phyloP scores from a whole-genome alignment of 2,113 vertebrate species.

The Hystrix cristata region DNA sequence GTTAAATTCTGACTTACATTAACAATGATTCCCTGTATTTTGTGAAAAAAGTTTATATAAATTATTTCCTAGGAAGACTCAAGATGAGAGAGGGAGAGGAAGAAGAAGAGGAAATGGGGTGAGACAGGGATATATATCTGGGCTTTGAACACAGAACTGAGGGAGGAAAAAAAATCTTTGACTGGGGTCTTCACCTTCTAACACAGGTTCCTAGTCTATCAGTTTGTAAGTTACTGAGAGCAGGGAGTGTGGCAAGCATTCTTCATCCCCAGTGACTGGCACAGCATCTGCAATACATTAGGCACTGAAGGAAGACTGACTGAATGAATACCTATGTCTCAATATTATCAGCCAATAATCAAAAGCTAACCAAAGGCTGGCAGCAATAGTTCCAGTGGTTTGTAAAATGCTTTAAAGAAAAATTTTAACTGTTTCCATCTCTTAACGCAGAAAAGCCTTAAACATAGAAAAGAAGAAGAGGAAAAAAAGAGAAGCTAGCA shows the following conservation, averaged over 20 bases:
- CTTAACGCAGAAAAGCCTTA: neutral
- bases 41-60: slow-evolving; percentile 20
- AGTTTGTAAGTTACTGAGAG: neutral
- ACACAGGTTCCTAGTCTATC: neutral
- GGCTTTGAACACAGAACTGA: slow-evolving; percentile 34
- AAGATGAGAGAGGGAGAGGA: neutral
- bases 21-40: neutral
- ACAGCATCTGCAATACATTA: neutral
- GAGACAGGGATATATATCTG: neutral
- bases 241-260: neutral
- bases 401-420: slow-evolving; percentile 33
- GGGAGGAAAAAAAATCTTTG: neutral
- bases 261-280: neutral
- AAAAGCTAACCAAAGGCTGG: neutral
- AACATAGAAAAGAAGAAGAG: neutral
- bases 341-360: neutral
- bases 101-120: neutral
- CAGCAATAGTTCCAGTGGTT: neutral
- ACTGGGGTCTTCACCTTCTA: neutral
- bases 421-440: neutral
- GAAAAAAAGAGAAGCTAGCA: neutral
- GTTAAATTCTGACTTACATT: neutral
- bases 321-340: neutral
- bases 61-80: slow-evolving; percentile 8
- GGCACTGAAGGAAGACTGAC: neutral